Evolutionary conservation across 2,888 invertebrate species (phyloP).

Genomic region (Drosophila infuscata): DNA sequence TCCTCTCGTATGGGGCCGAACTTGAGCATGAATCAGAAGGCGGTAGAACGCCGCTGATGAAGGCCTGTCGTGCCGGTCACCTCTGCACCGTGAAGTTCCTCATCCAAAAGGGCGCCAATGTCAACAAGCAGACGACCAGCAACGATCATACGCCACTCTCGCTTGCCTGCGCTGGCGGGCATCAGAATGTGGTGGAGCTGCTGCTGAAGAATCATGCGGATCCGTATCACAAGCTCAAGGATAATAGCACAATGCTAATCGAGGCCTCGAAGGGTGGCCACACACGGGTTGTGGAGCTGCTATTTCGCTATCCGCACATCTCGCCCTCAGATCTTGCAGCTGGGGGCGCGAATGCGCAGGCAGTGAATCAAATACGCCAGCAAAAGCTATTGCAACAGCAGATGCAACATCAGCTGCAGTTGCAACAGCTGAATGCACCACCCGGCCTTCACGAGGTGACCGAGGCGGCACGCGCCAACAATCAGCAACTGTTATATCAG

Average conservation of each 20-base stretch:
- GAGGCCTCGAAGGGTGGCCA: constrained; percentile 99
- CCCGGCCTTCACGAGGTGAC: constrained; percentile 87
- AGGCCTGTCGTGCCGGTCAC: constrained; percentile 98
- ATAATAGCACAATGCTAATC: constrained; percentile 99
- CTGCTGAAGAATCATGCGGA: constrained; percentile 96
- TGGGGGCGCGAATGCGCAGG: constrained; percentile 75
- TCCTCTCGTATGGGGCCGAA: constrained; percentile 95
- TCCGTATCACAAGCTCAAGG: constrained; percentile 98
- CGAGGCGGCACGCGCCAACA: constrained; percentile 87
- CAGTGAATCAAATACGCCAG: constrained; percentile 83
- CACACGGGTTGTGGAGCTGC: constrained; percentile 96
- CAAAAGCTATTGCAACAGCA: constrained; percentile 85
- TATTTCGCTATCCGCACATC: constrained; percentile 96
- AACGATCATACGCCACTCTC: constrained; percentile 99
- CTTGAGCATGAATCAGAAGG: constrained; percentile 98
- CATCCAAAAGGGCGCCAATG: constrained; percentile 93
- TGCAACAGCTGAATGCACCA: constrained; percentile 84
- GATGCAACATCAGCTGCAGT: constrained; percentile 85
- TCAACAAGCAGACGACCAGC: constrained; percentile 95
- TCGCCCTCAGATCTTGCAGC: constrained; percentile 87
- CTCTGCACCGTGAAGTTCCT: constrained; percentile 98
- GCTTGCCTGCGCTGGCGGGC: constrained; percentile 98
- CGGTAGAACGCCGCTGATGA: constrained; percentile 99
- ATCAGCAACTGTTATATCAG: constrained; percentile 86
- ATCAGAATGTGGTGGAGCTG: constrained; percentile 96